These are phyloP conservation scores for Hiodon tergisus DNA, from an alignment of 2,113 vertebrate genomes.

Conservation along the genomic window DNA sequence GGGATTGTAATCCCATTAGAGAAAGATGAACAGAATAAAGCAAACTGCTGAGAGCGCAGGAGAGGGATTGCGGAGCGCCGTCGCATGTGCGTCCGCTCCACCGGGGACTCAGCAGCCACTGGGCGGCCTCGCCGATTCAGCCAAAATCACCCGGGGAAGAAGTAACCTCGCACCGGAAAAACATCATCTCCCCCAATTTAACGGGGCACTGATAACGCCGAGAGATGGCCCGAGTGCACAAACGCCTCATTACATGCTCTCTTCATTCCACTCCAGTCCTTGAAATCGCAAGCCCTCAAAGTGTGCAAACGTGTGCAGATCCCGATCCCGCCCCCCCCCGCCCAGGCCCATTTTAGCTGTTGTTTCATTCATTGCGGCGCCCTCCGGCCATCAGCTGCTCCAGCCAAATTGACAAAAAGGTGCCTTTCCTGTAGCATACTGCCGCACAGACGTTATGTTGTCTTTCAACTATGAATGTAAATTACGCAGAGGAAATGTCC, in stretches of 20 bases:
- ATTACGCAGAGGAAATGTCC: not conserved
- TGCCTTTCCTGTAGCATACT: not conserved
- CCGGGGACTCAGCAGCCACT: not conserved
- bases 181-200: constrained; percentile 3
- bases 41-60: constrained; percentile 10
- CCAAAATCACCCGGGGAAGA: constrained; percentile 19
- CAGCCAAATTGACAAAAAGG: not conserved
- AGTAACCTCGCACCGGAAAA: not conserved
- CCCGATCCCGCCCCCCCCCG: too few species aligned
- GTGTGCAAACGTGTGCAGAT: not conserved
- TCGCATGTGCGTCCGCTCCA: not conserved
- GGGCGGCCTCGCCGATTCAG: constrained; percentile 17
- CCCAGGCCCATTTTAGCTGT: not conserved
- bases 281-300: not conserved
- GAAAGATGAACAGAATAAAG: not conserved
- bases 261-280: not conserved
- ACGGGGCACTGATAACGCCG: not conserved
- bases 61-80: constrained; percentile 21
- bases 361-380: not conserved
- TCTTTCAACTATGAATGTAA: not conserved
- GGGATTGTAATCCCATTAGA: constrained; percentile 21
- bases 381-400: not conserved
- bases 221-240: constrained; percentile 14
- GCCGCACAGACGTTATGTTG: not conserved
- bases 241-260: constrained; percentile 10